Evolutionary conservation across 2,113 vertebrate genomes (phyloP).

Genomic region (Antidorcas marsupialis): DNA sequence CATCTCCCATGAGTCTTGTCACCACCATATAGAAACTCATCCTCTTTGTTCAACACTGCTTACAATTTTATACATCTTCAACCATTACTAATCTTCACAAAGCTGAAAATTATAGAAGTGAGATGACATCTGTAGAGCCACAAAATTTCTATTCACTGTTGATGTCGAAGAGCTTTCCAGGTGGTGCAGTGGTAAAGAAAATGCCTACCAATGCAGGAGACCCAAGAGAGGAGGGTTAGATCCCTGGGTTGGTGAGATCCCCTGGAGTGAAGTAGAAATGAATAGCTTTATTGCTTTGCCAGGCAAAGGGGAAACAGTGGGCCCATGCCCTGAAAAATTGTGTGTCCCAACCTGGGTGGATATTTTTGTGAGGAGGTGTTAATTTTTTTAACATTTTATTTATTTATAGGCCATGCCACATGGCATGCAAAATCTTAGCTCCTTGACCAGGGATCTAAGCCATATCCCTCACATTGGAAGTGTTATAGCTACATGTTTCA

Average conservation of each 20-base stretch:
- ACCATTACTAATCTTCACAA: not conserved
- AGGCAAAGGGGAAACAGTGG: not conserved
- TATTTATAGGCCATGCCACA: not conserved
- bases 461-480: fast-evolving
- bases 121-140: not conserved
- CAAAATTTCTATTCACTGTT: not conserved
- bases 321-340: not conserved
- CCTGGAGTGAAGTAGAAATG: not conserved
- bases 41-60: not conserved
- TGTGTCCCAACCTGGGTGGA: not conserved
- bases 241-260: not conserved
- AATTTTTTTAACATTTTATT: not conserved
- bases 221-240: not conserved
- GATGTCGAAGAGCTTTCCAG: not conserved
- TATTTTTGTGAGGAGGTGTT: not conserved
- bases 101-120: not conserved
- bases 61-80: not conserved
- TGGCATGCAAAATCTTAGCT: not conserved
- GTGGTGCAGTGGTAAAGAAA: not conserved
- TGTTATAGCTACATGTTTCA: fast-evolving
- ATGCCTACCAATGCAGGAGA: not conserved
- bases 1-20: not conserved
- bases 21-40: not conserved
- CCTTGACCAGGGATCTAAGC: not conserved
- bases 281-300: not conserved